Base-by-base conservation (phyloP, 2,888 invertebrate species). In the Euzophera pinguis region DNA sequence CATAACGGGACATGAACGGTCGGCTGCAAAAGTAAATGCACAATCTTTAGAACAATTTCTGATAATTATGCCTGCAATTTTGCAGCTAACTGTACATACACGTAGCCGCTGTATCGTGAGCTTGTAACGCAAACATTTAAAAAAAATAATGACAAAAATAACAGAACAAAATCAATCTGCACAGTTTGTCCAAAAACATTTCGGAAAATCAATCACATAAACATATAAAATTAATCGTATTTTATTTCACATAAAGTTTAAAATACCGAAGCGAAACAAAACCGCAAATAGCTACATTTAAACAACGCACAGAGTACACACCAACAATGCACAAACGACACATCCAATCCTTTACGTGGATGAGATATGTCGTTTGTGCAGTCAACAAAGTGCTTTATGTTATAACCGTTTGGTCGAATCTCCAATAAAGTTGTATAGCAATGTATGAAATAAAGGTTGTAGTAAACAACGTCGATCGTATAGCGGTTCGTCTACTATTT, bases 361-460 rank as follows among this genome's bases (percentile, higher is more conserved):
- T 61, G 58, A 60, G 63, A 62, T 61, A 54, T 55, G 54, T 49
- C 61, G 59, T 48, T 53, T 27, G 43, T 51, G 52, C 22, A 37
- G 45, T 32, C 60, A 39, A 41, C 56, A 60, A 60, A 60, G 62
- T 58, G 58, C 55, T 66, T 65, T 70, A 65, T 45, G 4, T 3
- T 41, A 12, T 50, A 53, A 50, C 47, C 50, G 60, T 64, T 68
- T 54, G 60, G 63, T 63, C 56, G 58, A 59, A 59, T 64, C 63
- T 71, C 41, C 57, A 50, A 59, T 53, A 51, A 53, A 50, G 61
- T 54, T 50, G 35, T 16, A 38, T 48, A 53, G 52, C 58, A 52
- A 62, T 65, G 55, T 54, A 51, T 65, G 51, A 64, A 63, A 63
- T 69, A 60, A 63, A 65, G 54, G 53, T 12, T 47, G 43, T 42